A percentile compares a stretch with the other conserved stretches of the same genome.
Evolutionary conservation across 1,140 invertebrate genomes (phyloP).

Genomic region (Samia ricini): DNA sequence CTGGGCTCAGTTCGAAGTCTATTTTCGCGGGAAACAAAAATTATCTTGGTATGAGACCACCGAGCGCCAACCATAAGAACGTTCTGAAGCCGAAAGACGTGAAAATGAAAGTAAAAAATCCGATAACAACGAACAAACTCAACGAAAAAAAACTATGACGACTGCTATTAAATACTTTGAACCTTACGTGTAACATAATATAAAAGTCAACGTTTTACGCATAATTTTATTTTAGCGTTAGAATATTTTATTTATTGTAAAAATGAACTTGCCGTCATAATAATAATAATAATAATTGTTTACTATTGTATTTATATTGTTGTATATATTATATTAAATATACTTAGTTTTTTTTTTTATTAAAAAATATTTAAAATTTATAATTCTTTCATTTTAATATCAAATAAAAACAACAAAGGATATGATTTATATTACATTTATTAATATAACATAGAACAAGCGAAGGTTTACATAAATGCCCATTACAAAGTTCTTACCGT

Average conservation of each 20-base stretch:
- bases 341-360: constrained; percentile 49
- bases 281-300: constrained; percentile 39
- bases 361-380: constrained; percentile 45
- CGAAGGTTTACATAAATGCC: neutral
- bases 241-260: constrained; percentile 73
- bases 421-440: neutral
- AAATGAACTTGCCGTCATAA: constrained; percentile 75
- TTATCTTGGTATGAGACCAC: constrained; percentile 60
- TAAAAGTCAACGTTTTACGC: constrained; percentile 30
- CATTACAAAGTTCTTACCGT: neutral
- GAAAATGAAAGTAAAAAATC: constrained; percentile 80
- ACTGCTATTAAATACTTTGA: constrained; percentile 78
- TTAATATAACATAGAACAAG: neutral
- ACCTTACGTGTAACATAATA: constrained; percentile 68
- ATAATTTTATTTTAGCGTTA: constrained; percentile 39
- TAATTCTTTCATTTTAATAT: constrained; percentile 32
- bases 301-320: constrained; percentile 62
- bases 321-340: constrained; percentile 64
- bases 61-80: constrained; percentile 86
- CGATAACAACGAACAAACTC: constrained; percentile 72
- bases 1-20: constrained; percentile 88
- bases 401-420: neutral
- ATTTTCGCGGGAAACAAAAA: constrained; percentile 84
- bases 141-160: constrained; percentile 74
- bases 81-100: constrained; percentile 88